Percentiles rank a stretch among this genome's conserved stretches.
Conservation (phyloP, 2,113 vertebrate species). For the Thamnophis sirtalis region DNA sequence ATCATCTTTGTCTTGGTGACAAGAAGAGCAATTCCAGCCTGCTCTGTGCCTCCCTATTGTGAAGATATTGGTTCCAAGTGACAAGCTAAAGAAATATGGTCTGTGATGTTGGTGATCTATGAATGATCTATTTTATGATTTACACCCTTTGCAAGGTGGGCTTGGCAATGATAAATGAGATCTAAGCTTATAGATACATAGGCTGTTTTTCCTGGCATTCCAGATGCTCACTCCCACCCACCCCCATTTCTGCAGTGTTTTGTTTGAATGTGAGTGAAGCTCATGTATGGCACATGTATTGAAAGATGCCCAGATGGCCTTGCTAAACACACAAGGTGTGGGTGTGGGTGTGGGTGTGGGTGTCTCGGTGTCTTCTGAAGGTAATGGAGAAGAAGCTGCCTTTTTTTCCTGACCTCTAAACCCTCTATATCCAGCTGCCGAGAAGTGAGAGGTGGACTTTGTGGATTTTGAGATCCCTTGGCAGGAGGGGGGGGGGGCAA, state of each 20-base stretch:
- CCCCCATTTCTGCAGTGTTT: background rate
- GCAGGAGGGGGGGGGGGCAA: background rate
- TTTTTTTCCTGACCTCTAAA: background rate
- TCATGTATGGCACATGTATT: background rate
- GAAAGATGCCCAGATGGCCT: background rate
- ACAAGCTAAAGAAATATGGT: background rate
- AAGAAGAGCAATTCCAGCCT: background rate
- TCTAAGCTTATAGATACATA: background rate
- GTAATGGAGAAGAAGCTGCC: background rate
- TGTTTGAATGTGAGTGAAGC: background rate
- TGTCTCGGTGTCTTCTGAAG: background rate
- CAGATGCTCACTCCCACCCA: too few relatives aligned
- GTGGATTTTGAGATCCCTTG: background rate
- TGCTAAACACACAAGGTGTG: background rate
- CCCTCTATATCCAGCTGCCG: background rate
- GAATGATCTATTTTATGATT: background rate
- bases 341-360: too few relatives aligned
- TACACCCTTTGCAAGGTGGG: background rate
- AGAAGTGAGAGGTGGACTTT: background rate
- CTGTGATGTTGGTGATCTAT: background rate
- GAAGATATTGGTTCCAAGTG: background rate
- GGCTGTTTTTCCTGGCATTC: background rate
- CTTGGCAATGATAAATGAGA: background rate
- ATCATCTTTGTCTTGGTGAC: background rate
- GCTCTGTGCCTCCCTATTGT: background rate